Evolutionary conservation across 2,888 invertebrate species (phyloP).

Genomic region (Arge pagana): DNA sequence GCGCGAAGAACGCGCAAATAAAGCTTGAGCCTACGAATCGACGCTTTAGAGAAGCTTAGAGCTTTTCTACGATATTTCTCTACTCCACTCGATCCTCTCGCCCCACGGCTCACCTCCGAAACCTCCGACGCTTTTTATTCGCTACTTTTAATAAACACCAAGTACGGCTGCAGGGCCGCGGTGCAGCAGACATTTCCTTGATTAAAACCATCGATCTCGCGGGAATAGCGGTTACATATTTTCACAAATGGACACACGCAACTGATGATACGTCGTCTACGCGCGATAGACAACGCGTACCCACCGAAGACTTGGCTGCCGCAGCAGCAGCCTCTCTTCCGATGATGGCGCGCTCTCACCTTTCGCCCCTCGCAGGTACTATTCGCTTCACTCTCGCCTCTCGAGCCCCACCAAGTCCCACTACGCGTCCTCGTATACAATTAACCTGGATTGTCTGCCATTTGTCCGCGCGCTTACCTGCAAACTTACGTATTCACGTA

Average conservation of each 20-base stretch:
- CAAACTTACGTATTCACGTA: too few species aligned
- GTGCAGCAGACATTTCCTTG: conserved; percentile 47
- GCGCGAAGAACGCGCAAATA: background rate
- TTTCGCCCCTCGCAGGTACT: too few species aligned
- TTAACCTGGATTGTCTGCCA: conserved; percentile 10
- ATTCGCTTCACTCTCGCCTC: too few species aligned
- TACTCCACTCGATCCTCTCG: too few species aligned
- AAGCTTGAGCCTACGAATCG: background rate
- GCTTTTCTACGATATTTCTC: too few species aligned
- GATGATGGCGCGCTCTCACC: too few species aligned
- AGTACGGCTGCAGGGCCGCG: conserved; percentile 35
- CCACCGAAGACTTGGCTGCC: conserved; percentile 20
- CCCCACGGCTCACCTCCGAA: too few species aligned
- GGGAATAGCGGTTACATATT: conserved; percentile 38
- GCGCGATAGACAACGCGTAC: conserved; percentile 17
- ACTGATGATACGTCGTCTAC: background rate
- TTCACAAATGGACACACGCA: conserved; percentile 13
- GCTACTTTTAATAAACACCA: conserved; percentile 39
- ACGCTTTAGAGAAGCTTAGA: too few species aligned
- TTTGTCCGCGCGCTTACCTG: background rate
- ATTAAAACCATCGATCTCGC: conserved; percentile 49
- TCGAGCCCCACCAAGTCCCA: too few species aligned
- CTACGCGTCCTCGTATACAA: conserved; percentile 13
- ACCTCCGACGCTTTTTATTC: too few species aligned
- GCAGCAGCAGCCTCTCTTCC: background rate